phyloP scores from a whole-genome alignment of 2,888 invertebrate genomes.

The Eupithecia centaureata region DNA sequence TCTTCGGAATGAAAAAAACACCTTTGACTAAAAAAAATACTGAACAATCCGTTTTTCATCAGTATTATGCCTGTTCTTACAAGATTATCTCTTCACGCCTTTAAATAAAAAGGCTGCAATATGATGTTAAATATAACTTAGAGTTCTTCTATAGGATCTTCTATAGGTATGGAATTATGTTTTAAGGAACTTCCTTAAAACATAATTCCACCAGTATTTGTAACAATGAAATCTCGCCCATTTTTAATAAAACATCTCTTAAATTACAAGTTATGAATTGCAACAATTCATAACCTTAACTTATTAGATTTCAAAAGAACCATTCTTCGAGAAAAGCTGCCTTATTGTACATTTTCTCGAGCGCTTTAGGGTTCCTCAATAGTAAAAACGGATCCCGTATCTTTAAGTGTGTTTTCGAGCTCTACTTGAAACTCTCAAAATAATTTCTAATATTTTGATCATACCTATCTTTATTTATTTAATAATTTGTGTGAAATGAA shows the following conservation, averaged over 20 bases:
- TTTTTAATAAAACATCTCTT: not conserved
- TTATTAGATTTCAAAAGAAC: not conserved
- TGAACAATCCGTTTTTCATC: too few relatives aligned
- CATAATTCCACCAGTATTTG: not conserved
- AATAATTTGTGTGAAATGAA: not conserved
- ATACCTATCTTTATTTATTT: not conserved
- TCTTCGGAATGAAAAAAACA: too few relatives aligned
- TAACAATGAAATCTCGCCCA: not conserved
- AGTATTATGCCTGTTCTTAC: too few relatives aligned
- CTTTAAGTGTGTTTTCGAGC: not conserved
- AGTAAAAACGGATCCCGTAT: not conserved
- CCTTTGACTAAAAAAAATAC: too few relatives aligned
- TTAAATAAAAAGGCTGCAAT: too few relatives aligned
- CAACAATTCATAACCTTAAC: not conserved
- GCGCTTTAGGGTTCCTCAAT: not conserved
- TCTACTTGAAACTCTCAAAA: not conserved
- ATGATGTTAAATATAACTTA: too few relatives aligned
- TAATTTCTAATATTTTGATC: not conserved
- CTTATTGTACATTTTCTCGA: conserved; percentile 1
- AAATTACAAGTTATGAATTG: conserved; percentile 1
- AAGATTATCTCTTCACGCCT: too few relatives aligned
- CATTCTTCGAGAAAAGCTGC: not conserved
- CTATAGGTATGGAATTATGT: too few relatives aligned
- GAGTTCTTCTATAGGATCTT: too few relatives aligned
- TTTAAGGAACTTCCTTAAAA: not conserved